A percentile compares a stretch with the other conserved stretches of the same genome.
These are phyloP conservation scores for Solenodon paradoxus DNA, from an alignment of 2,113 vertebrate genomes.

Conservation along the genomic window DNA sequence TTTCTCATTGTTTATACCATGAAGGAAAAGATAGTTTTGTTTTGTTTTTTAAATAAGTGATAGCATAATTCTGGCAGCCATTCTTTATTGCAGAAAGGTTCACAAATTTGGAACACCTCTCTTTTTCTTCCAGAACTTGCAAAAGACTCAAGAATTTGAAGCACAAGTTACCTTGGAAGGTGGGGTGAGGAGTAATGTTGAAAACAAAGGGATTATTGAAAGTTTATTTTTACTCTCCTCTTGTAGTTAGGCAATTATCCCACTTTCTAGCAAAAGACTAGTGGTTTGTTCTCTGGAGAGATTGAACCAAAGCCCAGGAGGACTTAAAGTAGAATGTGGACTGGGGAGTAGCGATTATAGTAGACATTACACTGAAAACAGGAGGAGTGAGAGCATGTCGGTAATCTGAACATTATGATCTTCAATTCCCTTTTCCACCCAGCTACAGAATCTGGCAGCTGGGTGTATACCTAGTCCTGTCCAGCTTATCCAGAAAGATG, in stretches of 20 bases:
- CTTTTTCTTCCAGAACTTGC: background rate
- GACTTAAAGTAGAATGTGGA: background rate
- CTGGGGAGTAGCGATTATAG: background rate
- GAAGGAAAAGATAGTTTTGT: background rate
- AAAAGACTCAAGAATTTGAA: background rate
- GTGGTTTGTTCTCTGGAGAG: background rate
- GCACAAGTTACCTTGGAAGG: background rate
- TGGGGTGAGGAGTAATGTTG: background rate
- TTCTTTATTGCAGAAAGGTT: background rate
- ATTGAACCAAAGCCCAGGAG: background rate
- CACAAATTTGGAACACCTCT: background rate
- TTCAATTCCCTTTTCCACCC: background rate
- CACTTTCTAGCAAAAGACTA: background rate
- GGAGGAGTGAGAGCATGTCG: background rate
- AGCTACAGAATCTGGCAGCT: background rate
- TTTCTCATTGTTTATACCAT: background rate
- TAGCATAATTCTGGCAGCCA: background rate
- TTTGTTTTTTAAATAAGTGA: background rate
- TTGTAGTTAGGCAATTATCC: background rate
- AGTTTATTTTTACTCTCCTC: background rate
- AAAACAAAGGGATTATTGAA: background rate
- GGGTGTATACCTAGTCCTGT: background rate
- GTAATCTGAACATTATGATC: background rate
- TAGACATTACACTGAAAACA: background rate
- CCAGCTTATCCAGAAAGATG: background rate